Evolutionary conservation across 2,113 vertebrate genomes (phyloP), one percentile per base, ranked within the genome.

Genomic region (Phainopepla nitens): DNA sequence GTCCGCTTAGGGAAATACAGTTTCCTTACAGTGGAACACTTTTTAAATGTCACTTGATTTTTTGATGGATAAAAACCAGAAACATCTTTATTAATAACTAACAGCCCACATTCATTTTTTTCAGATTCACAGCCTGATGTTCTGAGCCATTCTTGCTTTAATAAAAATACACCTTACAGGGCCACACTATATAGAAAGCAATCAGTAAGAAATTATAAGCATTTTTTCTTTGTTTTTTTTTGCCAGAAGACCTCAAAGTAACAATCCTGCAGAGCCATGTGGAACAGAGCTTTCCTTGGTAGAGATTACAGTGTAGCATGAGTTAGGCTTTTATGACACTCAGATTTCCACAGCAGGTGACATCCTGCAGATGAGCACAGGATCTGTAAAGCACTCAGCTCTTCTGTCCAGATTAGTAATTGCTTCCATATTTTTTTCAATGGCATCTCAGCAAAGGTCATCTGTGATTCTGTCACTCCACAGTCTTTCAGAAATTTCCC

Each of bases 311-410:
- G 45, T 2, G 13, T 25, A 49, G 28, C 36, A 31, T 10, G 20
- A 57, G n/a, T 57, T 36, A 36, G 23, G 23, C 13, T 81, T 87
- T 57, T 21, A 65, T 19, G 73, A 33, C 31, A 68, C 21, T 76
- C 41, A 22, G 49, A 62, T 54, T 47, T 49, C 39, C 28, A 21
- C 13, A 72, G 65, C 24, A 69, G 72, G 22, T 65, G 42, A 73
- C 10, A 76, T 8, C 8, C 49, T 45, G 31, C 0, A 0, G 23
- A 69, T 22, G 24, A 94, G 33, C 60, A 57, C 5, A 39, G 41
- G 36, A 45, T 54, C 41, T 87, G 18, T 27, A 45, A 76, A 27
- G 50, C 53, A 76, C 18, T 50, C 18, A 77, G 0, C 42, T 71
- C 61, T 79, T 75, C 86, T 42, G 65, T 13, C 29, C 73, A 66